Conservation (phyloP, 2,797 vertebrate genomes). For the Onychomys leucogaster region DNA sequence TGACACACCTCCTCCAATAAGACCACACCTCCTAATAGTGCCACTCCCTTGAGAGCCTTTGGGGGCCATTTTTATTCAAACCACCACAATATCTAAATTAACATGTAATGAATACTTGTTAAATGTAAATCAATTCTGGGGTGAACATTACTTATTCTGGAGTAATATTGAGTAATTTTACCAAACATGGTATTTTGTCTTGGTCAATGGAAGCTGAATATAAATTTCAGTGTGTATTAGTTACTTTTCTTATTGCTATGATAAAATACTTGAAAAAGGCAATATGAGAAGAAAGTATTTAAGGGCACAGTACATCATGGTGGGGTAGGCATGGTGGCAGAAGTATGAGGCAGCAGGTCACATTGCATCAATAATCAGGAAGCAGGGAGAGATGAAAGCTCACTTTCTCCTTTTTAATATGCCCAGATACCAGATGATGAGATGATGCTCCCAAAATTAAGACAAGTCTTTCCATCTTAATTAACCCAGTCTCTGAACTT, state of each 20-base stretch:
- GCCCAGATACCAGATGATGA: too few relatives aligned
- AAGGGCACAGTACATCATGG: neutral
- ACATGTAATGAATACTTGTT: constrained; percentile 9
- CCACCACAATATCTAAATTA: neutral
- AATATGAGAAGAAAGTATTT: neutral
- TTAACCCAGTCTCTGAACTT: neutral
- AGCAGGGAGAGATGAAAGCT: neutral
- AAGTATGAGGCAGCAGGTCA: neutral
- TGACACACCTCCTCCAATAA: neutral
- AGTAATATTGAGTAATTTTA: constrained; percentile 32
- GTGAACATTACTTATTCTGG: neutral
- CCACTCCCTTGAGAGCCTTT: neutral
- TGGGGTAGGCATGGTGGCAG: neutral
- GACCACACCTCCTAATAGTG: neutral
- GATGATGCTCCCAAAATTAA: neutral
- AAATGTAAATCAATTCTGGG: neutral
- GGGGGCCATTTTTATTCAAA: neutral
- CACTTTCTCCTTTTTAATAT: neutral
- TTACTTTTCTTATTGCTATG: neutral
- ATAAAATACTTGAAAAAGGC: neutral
- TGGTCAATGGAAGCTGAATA: neutral
- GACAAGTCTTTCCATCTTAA: neutral
- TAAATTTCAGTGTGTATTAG: neutral
- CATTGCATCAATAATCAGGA: neutral
- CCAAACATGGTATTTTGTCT: neutral